These are phyloP conservation scores for Cactoblastis cactorum DNA, from an alignment of 2,888 invertebrate species.

Conservation along the genomic window DNA sequence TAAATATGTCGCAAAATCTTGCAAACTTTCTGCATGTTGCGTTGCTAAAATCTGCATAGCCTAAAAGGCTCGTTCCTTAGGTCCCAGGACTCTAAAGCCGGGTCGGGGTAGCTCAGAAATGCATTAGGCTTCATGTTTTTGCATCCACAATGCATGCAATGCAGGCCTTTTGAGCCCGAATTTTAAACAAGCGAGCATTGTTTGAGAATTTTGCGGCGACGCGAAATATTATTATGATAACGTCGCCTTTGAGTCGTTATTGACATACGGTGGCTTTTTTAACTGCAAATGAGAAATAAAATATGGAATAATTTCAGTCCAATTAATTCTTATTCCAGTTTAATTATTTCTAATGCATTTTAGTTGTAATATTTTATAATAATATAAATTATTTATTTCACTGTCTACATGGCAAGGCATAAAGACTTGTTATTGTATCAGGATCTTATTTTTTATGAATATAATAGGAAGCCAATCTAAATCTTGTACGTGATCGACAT, in stretches of 20 bases:
- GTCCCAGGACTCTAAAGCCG: background rate
- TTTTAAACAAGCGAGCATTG: slow-evolving; percentile 1
- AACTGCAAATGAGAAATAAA: too few relatives aligned
- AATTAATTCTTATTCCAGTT: too few relatives aligned
- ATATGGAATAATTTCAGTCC: too few relatives aligned
- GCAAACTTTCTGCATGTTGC: background rate
- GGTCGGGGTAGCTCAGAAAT: slow-evolving; percentile 25
- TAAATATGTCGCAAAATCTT: background rate
- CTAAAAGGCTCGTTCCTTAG: background rate
- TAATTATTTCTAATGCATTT: too few relatives aligned
- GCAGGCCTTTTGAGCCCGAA: slow-evolving; percentile 29
- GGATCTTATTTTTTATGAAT: too few relatives aligned
- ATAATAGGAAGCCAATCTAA: too few relatives aligned
- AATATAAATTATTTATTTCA: too few relatives aligned
- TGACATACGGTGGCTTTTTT: background rate
- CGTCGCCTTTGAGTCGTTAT: background rate
- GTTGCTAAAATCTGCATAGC: slow-evolving; percentile 11
- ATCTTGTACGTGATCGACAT: too few relatives aligned
- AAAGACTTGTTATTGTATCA: too few relatives aligned
- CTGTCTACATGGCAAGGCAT: too few relatives aligned
- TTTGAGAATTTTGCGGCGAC: slow-evolving; percentile 1
- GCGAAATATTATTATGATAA: background rate
- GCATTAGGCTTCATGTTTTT: slow-evolving; percentile 39
- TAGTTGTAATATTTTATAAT: too few relatives aligned
- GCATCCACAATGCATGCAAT: slow-evolving; percentile 47